Percentiles rank a stretch among this genome's conserved stretches.
These are phyloP conservation scores for Australoheros scitulus DNA, from an alignment of 2,113 vertebrate genomes.

Conservation along the genomic window DNA sequence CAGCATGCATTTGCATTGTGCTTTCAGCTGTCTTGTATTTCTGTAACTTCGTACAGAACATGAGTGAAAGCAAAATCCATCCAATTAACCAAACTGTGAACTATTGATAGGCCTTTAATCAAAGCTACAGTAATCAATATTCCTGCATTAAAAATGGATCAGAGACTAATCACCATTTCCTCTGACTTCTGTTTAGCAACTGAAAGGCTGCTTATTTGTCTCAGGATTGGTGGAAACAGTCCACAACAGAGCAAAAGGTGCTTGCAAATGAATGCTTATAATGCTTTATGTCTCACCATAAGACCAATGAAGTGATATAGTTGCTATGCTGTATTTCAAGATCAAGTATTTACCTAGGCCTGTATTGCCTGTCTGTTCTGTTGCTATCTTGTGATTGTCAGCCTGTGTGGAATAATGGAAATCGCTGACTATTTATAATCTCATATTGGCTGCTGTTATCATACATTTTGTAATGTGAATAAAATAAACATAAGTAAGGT, in stretches of 20 bases:
- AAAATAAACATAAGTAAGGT: background rate
- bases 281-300: background rate
- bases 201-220: background rate
- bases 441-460: background rate
- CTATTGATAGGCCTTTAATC: background rate
- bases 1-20: background rate
- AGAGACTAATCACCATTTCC: background rate
- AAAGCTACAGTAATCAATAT: background rate
- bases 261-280: background rate
- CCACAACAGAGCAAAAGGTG: background rate
- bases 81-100: background rate
- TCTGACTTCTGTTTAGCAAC: background rate
- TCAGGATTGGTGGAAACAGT: too few relatives aligned
- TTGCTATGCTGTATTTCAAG: too few relatives aligned
- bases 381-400: background rate
- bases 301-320: background rate
- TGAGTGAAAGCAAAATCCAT: background rate
- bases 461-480: background rate
- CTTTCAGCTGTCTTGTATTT: background rate
- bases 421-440: background rate
- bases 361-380: background rate
- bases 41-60: background rate
- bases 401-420: background rate
- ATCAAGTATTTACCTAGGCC: too few relatives aligned
- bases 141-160: background rate